Evolutionary conservation across 2,797 vertebrate species (phyloP).

Genomic region (Pogonophryne albipinna): DNA sequence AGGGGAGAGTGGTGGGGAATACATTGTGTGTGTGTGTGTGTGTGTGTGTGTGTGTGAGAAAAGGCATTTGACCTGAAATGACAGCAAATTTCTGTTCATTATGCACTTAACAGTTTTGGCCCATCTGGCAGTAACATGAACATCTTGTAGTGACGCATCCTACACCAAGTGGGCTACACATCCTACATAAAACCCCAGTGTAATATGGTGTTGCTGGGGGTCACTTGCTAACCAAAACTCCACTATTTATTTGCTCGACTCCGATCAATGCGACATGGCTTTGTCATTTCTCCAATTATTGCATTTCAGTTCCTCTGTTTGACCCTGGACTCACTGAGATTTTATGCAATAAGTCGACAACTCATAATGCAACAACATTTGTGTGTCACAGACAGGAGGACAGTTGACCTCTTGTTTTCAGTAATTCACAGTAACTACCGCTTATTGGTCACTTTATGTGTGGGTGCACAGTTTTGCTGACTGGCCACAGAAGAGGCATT

Average conservation of each 20-base stretch:
- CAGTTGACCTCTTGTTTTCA: constrained; percentile 56
- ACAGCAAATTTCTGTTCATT: constrained; percentile 5
- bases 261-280: neutral
- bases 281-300: constrained; percentile 4
- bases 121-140: constrained; percentile 4
- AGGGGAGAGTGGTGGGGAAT: constrained; percentile 14
- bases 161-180: neutral
- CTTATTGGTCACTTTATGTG: constrained; percentile 19
- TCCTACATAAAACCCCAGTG: neutral
- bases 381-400: constrained; percentile 28
- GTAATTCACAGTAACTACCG: constrained; percentile 31
- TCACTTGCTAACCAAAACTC: neutral
- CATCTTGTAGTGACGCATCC: constrained; percentile 8
- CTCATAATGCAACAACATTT: constrained; percentile 30
- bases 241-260: neutral
- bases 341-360: constrained; percentile 15
- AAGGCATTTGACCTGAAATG: constrained; percentile 4
- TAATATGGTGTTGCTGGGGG: neutral
- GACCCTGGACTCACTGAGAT: neutral
- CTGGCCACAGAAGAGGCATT: constrained; percentile 34
- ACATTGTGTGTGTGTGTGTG: neutral
- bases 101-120: constrained; percentile 24
- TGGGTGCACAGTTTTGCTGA: constrained; percentile 20
- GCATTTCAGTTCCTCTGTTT: constrained; percentile 39
- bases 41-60: neutral